Evolutionary conservation across 2,888 invertebrate genomes (phyloP).

Genomic region (Chloroclysta siterata): DNA sequence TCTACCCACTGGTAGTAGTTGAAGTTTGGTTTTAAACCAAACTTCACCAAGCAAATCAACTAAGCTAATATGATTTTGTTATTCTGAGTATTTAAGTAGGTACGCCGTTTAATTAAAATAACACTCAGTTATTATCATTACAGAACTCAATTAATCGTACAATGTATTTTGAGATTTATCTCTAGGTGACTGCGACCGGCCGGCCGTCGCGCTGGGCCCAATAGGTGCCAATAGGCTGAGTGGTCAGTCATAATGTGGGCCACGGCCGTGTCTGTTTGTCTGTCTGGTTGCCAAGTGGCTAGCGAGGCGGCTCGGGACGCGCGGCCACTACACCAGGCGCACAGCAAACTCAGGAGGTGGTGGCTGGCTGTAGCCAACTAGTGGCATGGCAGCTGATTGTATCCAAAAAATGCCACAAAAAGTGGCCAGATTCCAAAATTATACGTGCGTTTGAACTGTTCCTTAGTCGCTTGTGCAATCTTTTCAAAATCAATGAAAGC

Average conservation of each 20-base stretch:
- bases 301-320: constrained; percentile 62
- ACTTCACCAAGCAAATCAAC: too few species aligned
- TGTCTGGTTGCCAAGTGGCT: constrained; percentile 80
- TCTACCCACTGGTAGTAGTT: too few species aligned
- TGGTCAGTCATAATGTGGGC: constrained; percentile 56
- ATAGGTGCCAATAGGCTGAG: constrained; percentile 32
- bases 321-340: constrained; percentile 76
- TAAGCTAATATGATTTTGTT: too few species aligned
- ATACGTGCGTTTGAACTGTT: neutral
- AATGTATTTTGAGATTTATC: constrained; percentile 23
- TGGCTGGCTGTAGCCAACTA: constrained; percentile 24
- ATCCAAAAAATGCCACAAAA: constrained; percentile 1
- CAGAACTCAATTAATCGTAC: too few species aligned
- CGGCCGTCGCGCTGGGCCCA: too few species aligned
- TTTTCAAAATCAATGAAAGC: too few species aligned
- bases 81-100: too few species aligned
- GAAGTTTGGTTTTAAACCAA: too few species aligned
- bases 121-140: too few species aligned
- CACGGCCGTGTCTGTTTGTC: constrained; percentile 57
- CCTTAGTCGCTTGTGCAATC: too few species aligned
- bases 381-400: neutral
- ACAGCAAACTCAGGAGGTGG: constrained; percentile 57
- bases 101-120: too few species aligned
- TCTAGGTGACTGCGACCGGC: constrained; percentile 21
- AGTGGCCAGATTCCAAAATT: constrained; percentile 1